Conservation (phyloP, 2,888 invertebrate species). For the Cylloceria caligata region DNA sequence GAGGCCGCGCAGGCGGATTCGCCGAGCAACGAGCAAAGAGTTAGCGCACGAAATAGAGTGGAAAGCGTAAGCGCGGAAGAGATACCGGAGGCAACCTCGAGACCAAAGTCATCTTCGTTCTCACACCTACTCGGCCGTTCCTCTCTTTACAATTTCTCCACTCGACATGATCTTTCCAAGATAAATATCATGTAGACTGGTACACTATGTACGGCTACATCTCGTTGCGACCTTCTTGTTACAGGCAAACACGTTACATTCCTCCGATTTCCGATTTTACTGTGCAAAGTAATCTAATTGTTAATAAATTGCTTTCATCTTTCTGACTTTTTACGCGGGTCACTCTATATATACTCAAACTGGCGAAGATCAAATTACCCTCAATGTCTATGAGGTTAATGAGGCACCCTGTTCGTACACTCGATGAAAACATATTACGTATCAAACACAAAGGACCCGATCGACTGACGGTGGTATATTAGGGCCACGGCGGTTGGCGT, state of each 20-base stretch:
- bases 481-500: no score
- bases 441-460: no score
- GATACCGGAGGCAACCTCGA: constrained; percentile 14
- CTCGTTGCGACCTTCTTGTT: constrained; percentile 11
- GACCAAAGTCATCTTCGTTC: constrained; percentile 59
- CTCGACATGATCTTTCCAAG: constrained; percentile 56
- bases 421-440: no score
- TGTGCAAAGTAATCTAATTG: no score
- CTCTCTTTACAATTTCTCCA: constrained; percentile 28
- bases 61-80: constrained; percentile 18
- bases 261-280: background rate
- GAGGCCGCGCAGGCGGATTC: background rate
- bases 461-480: no score
- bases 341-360: no score
- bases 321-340: no score
- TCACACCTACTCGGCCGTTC: constrained; percentile 22
- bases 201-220: constrained; percentile 30
- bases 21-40: constrained; percentile 7
- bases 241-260: background rate
- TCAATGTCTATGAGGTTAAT: no score
- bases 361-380: no score
- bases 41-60: constrained; percentile 3
- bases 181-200: constrained; percentile 53
- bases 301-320: no score
- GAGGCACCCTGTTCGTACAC: no score